Evolutionary conservation across 1,140 invertebrate genomes (phyloP).

Genomic region (Kradibia gibbosae): DNA sequence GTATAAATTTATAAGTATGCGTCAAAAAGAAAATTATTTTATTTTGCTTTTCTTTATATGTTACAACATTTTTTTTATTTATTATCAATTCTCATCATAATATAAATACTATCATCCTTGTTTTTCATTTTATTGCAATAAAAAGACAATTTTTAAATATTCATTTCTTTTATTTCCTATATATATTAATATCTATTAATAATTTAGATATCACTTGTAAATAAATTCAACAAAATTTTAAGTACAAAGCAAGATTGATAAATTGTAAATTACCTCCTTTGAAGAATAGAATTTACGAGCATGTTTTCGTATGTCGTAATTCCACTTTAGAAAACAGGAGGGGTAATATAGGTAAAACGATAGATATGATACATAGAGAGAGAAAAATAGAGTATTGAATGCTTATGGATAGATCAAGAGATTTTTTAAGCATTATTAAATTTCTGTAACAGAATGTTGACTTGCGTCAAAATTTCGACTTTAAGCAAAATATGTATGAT

Average conservation of each 20-base stretch:
- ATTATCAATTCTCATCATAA: too few species aligned
- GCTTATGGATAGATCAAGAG: background rate
- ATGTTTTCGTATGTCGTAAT: background rate
- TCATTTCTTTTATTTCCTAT: too few species aligned
- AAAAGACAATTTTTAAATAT: too few species aligned
- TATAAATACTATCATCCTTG: too few species aligned
- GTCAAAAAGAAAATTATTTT: too few species aligned
- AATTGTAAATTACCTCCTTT: background rate
- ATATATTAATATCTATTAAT: too few species aligned
- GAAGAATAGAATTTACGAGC: background rate
- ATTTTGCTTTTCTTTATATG: too few species aligned
- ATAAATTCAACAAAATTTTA: background rate
- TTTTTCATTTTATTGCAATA: too few species aligned
- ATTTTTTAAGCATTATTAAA: background rate
- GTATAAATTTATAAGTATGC: too few species aligned
- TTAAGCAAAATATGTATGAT: constrained; percentile 40
- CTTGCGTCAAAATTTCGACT: constrained; percentile 19
- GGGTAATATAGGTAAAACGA: background rate
- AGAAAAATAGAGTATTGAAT: background rate
- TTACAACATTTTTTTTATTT: too few species aligned
- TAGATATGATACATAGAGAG: background rate
- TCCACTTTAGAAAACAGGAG: background rate
- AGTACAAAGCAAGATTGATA: background rate
- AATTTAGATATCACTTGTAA: background rate
- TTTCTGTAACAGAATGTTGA: background rate